Evolutionary conservation across 2,797 vertebrate genomes (phyloP), one percentile per base, ranked within the genome.

Genomic region (Danio choprae): DNA sequence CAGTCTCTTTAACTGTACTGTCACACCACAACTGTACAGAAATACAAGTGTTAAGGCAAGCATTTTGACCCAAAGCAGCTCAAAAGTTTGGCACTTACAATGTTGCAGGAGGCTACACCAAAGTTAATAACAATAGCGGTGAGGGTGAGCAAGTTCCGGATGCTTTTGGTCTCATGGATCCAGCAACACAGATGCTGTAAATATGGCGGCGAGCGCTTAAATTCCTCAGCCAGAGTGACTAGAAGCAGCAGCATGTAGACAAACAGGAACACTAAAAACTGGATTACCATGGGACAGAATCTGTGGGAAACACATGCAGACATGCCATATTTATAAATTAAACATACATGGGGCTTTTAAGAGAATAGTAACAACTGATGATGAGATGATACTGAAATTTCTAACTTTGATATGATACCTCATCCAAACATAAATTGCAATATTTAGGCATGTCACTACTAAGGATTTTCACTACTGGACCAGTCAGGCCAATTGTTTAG

Each of bases 181-280:
- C 90, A 89, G 74, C 91, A 92, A 69, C 91, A 90, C 65, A 91
- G 81, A 0, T 87, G 69, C 83, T 91, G 91, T 9, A 92, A 79
- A 8, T 83, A 83, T 58, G 86, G 48, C 13, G 90, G 90, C 50
- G 87, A 90, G 22, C 2, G 18, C 83, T 90, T 90, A 83, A 92
- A 89, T 80, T 91, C 91, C 79, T 92, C 89, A 55, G 89, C 90
- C 81, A 92, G 81, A 4, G 89, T 89, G 22, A 91, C 80, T 83
- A 90, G 20, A 73, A 92, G 65, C 29, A 92, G 81, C 38, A 89
- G 79, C 41, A 84, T 36, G 77, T 91, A 91, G 58, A 84, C 59
- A 9, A 20, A 0, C 0, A 83, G 43, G 16, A 88, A 74, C 4
- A 87, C 18, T 16, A 85, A 6, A 18, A 90, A 89, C 85, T 88